phyloP scores from a whole-genome alignment of 2,888 invertebrate genomes.

The Eristalis tenax region DNA sequence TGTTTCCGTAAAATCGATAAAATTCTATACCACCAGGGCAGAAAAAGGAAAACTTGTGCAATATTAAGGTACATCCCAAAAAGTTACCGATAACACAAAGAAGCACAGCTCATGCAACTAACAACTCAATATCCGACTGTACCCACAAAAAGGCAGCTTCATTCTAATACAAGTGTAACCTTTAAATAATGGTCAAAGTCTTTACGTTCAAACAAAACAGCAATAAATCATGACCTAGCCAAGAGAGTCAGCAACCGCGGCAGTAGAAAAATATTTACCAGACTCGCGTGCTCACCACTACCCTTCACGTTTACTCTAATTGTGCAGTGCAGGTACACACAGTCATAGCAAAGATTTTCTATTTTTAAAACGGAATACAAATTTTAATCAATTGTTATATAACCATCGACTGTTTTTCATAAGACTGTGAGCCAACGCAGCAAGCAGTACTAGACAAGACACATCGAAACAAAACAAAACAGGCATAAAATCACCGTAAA shows the following conservation, averaged over 20 bases:
- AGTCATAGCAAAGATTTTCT: constrained; percentile 18
- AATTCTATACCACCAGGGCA: constrained; percentile 12
- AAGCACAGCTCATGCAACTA: neutral
- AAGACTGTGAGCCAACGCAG: constrained; percentile 37
- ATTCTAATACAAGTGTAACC: constrained; percentile 9
- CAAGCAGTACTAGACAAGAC: constrained; percentile 9
- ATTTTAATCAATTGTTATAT: constrained; percentile 58
- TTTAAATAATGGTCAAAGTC: neutral
- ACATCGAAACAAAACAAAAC: constrained; percentile 19
- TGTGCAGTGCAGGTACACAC: constrained; percentile 34
- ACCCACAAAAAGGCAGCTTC: constrained; percentile 10
- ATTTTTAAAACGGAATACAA: constrained; percentile 46
- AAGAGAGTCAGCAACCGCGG: constrained; percentile 45
- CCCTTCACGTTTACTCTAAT: constrained; percentile 36
- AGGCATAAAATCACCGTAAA: constrained; percentile 35
- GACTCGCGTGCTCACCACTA: constrained; percentile 24
- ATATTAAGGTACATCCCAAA: constrained; percentile 2
- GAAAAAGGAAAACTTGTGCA: constrained; percentile 13
- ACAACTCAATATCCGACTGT: constrained; percentile 29
- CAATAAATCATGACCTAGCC: constrained; percentile 68
- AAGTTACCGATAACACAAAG: too few species aligned
- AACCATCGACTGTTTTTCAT: constrained; percentile 48
- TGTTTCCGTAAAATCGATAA: constrained; percentile 56
- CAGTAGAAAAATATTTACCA: constrained; percentile 43
- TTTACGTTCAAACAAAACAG: constrained; percentile 21